phyloP scores from a whole-genome alignment of 2,888 invertebrate species.

The Meghimatium bilineatum region DNA sequence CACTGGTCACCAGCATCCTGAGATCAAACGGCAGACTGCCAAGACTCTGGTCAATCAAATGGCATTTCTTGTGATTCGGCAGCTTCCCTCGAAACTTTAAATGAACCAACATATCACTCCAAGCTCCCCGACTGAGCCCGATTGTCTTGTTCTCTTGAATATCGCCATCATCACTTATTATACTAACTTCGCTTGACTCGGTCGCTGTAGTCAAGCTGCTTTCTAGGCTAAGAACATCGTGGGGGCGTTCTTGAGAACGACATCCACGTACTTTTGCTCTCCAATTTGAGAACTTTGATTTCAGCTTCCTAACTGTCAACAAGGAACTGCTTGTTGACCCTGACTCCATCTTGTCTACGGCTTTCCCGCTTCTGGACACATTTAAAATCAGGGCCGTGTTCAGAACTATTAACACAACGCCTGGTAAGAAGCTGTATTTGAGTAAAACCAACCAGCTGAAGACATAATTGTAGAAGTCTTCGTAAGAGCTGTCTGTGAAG shows the following conservation, averaged over 20 bases:
- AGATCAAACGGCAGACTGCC: neutral
- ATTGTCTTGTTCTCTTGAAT: neutral
- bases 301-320: neutral
- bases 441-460: constrained; percentile 42
- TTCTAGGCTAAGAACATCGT: neutral
- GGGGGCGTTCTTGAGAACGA: neutral
- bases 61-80: neutral
- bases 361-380: constrained; percentile 30
- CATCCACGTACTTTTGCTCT: neutral
- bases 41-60: neutral
- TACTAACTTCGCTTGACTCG: neutral
- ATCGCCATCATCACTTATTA: neutral
- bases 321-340: neutral
- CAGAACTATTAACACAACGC: constrained; percentile 18
- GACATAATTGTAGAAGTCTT: constrained; percentile 27
- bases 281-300: neutral
- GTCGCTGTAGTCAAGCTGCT: neutral
- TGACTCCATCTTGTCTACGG: neutral
- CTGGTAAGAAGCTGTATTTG: constrained; percentile 45
- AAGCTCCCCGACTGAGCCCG: neutral
- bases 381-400: constrained; percentile 27
- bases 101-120: neutral
- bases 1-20: neutral
- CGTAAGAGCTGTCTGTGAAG: neutral
- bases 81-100: neutral